Evolutionary conservation across 2,888 invertebrate genomes (phyloP), one percentile per base, ranked within the genome.

Genomic region (Dryobotodes eremita): DNA sequence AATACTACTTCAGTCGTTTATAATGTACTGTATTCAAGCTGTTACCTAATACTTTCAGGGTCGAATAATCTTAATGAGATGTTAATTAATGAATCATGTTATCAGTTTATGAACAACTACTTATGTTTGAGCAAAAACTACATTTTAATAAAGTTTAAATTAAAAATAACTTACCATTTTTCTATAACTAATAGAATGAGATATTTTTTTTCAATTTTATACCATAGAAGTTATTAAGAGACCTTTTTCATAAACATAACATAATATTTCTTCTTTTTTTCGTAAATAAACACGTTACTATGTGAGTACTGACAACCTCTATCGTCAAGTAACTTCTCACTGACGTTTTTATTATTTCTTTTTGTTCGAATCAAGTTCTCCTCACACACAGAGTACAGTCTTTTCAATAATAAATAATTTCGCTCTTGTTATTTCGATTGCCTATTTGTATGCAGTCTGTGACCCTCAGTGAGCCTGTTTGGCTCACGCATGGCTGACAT

Each of bases 141-240:
- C n/a, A 78, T 15, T 59, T 36, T 26, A 3, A 36, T n/a, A 64
- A 64, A 23, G 17, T 71, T 50, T 23, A 26, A 46, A 10, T 6
- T 10, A 46, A 46, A 46, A 46, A 46, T 42, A 46, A 81, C 79
- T 79, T 66, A 79, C 79, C 79, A 79, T 79, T 82, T 65, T 59
- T 26, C 42, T 78, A 0, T 15, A 59, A 0, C 7, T 59, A 79
- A 72, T n/a, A 71, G 42, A 61, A 36, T 20, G 53, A 2, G 31
- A 31, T 23, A 46, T 8, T 55, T 71, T 48, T n/a, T 79, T 36
- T 48, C 17, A 17, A 50, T 31, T 71, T 55, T 50, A 50, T 55
- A 23, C 42, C 62, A 31, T 20, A n/a, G 5, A 53, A 69, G 23
- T 55, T 55, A 53, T 20, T 42, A 36, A 0, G 23, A 50, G 26